Evolutionary conservation across 2,113 vertebrate species (phyloP), one percentile per base, ranked within the genome.

Genomic region (Coptodon bakossiorum): DNA sequence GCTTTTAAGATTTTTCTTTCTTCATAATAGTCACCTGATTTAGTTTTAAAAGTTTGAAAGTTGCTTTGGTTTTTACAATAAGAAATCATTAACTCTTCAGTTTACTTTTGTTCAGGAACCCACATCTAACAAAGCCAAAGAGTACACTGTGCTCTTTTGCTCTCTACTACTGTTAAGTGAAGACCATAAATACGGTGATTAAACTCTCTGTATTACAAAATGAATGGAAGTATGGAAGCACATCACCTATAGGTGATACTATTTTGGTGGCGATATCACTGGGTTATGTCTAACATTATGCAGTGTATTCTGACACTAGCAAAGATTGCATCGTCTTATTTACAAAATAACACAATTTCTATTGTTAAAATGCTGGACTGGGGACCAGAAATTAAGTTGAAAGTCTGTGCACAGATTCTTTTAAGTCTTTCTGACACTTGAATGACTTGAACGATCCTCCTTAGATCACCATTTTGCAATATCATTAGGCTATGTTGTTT

Each of bases 401-500:
- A 45, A 0, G 24, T 76, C 9, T 27, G 19, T 16, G 38, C 22
- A 45, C 38, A 73, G 38, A 27, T 27, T 71, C 2, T 71, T 71
- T 59, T 29, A 57, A 59, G 56, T 59, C 7, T 29, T 59, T 59
- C 56, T 29, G 27, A 59, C 27, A 29, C 56, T 16, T 0, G 56
- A 59, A 29, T 16, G 24, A 59, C 2, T 59, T 0, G 27, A 59
- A 59, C 31, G 19, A 73, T 5, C 68, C 22, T 45, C 13, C 13
- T 73, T 73, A 45, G 40, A 73, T 24, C 38, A 45, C 0, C 22
- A 0, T 45, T 43, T 73, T 73, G 13, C 27, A 17, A 27, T 61
- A 2, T 31, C 27, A 4, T 59, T 59, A 3, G 66, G n/a, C 1
- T 71, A 45, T 0, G 5, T 71, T 27, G 22, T 1, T 71, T 71